Conservation (phyloP, 2,797 vertebrate genomes). For the Argentina silus region DNA sequence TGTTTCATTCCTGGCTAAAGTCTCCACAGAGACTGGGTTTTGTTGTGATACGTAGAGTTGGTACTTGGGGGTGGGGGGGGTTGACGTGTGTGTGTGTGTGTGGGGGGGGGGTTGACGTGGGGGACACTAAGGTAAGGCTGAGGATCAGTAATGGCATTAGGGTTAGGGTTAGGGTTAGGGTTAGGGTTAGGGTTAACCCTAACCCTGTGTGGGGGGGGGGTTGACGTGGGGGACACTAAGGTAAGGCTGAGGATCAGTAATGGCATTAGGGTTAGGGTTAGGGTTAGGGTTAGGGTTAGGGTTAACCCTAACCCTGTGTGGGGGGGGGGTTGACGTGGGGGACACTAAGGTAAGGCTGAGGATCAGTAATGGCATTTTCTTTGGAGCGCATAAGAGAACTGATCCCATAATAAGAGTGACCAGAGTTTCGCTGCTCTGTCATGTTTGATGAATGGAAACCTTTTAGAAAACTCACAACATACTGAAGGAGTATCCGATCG, state of each 20-base stretch:
- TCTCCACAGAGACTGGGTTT: slow-evolving; percentile 38
- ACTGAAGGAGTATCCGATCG: background rate
- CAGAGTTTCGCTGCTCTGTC: slow-evolving; percentile 35
- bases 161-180: too few relatives aligned
- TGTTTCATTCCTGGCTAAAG: slow-evolving; percentile 25
- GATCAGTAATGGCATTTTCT: slow-evolving; percentile 1
- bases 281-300: too few relatives aligned
- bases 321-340: slow-evolving; percentile 2
- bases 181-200: too few relatives aligned
- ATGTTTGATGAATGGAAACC: slow-evolving; percentile 39
- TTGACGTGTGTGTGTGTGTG: slow-evolving; percentile 3
- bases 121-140: background rate
- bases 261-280: too few relatives aligned
- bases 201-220: slow-evolving; percentile 6
- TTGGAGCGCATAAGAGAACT: slow-evolving; percentile 27
- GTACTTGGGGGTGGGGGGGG: background rate
- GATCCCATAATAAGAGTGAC: slow-evolving; percentile 24
- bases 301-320: too few relatives aligned
- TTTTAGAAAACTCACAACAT: slow-evolving; percentile 3
- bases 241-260: slow-evolving; percentile 14
- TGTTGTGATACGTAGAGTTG: slow-evolving; percentile 23
- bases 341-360: slow-evolving; percentile 7
- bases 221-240: background rate
- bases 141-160: slow-evolving; percentile 8
- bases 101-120: slow-evolving; percentile 5